Conservation (phyloP, 2,113 vertebrate species). For the Catharus bicknelli region DNA sequence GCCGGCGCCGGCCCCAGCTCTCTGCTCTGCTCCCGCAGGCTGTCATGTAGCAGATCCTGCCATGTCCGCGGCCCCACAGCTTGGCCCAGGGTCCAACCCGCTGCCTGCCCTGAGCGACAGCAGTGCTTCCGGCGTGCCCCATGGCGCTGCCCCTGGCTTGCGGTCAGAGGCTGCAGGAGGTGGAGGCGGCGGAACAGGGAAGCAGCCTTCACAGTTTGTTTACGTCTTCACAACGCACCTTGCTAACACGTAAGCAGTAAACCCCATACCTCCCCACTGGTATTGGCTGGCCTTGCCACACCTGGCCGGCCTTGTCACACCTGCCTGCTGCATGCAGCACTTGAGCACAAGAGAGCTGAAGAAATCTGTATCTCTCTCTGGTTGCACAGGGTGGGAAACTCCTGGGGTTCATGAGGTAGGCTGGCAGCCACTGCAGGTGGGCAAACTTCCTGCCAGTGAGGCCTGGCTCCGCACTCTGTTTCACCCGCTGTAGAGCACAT, state of each 20-base stretch:
- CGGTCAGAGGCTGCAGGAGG: conserved; percentile 74
- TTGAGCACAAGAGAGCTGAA: not conserved
- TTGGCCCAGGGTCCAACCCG: conserved; percentile 81
- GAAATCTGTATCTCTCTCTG: not conserved
- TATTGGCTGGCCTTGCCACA: not conserved
- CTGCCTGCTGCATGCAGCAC: not conserved
- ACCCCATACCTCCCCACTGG: accelerated
- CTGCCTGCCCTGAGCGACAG: conserved; percentile 78
- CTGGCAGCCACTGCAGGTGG: not conserved
- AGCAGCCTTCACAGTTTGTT: conserved; percentile 85
- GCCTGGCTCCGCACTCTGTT: accelerated
- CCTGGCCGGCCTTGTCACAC: not conserved
- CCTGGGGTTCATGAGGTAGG: not conserved
- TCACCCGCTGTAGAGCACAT: accelerated
- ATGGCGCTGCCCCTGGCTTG: conserved; percentile 66
- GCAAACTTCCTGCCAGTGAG: not conserved
- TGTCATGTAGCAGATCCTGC: conserved; percentile 85
- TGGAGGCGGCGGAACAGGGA: conserved; percentile 58
- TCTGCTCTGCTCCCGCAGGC: conserved; percentile 38
- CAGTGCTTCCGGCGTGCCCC: conserved; percentile 66
- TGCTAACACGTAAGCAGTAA: conserved; percentile 89
- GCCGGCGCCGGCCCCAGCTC: not conserved
- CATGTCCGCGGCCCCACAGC: conserved; percentile 78
- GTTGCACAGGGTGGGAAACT: not conserved
- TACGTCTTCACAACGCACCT: conserved; percentile 96